A percentile compares a stretch with the other conserved stretches of the same genome.
These are phyloP conservation scores for Eristalis tenax DNA, from an alignment of 2,888 invertebrate species.

Conservation along the genomic window DNA sequence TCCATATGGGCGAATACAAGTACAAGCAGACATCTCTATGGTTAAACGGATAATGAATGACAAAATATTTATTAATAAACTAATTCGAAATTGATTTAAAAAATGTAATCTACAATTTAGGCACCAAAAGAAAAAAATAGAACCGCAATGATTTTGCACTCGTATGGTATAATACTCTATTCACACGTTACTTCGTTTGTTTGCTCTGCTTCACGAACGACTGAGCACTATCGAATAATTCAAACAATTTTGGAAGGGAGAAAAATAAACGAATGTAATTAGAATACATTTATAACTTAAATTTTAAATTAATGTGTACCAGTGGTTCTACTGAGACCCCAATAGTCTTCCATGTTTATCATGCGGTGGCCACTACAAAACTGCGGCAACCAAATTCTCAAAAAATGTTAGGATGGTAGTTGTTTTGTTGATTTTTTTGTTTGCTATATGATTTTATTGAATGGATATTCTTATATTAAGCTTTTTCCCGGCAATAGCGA, in stretches of 20 bases:
- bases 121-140: slow-evolving; percentile 9
- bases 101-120: not conserved
- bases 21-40: not conserved
- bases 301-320: slow-evolving; percentile 75
- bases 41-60: not conserved
- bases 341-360: slow-evolving; percentile 79
- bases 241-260: slow-evolving; percentile 15
- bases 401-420: slow-evolving; percentile 44
- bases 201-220: slow-evolving; percentile 47
- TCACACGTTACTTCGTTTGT: slow-evolving; percentile 35
- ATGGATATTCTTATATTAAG: slow-evolving; percentile 53
- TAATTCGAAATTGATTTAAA: not conserved
- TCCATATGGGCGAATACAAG: slow-evolving; percentile 24
- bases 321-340: slow-evolving; percentile 81
- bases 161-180: slow-evolving; percentile 28
- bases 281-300: slow-evolving; percentile 35
- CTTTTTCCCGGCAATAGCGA: slow-evolving; percentile 46
- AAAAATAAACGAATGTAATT: slow-evolving; percentile 20
- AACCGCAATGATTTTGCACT: slow-evolving; percentile 15
- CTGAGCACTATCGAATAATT: slow-evolving; percentile 38
- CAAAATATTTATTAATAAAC: not conserved
- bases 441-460: slow-evolving; percentile 47
- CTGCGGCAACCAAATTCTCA: slow-evolving; percentile 66
- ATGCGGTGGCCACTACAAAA: slow-evolving; percentile 74
- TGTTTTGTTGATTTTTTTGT: slow-evolving; percentile 40